Evolutionary conservation across 2,113 vertebrate genomes (phyloP), one percentile per base, ranked within the genome.

Genomic region (Brachionichthys hirsutus): DNA sequence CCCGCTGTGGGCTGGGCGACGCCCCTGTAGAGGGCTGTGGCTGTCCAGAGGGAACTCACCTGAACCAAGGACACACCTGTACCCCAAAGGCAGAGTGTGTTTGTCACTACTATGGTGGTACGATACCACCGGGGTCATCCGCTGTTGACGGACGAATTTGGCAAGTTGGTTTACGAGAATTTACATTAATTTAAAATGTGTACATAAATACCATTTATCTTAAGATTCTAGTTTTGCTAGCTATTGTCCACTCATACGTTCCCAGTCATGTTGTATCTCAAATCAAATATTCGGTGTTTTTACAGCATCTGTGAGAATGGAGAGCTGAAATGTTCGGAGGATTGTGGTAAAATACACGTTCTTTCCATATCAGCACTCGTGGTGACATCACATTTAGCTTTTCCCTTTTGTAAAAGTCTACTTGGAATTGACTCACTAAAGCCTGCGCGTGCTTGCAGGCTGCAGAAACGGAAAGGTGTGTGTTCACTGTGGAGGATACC

Each of bases 1-100:
- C 75, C 3, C 70, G 76, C 60, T 90, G 90, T 43, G 63, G 45
- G 14, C 43, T 71, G 62, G 38, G 55, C 1, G 78, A 82, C 0
- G 48, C 30, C n/a, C 81, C 83, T 0, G 85, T 88, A 35, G 89
- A 91, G 47, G 90, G 91, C 7, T 92, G 90, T 30, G 86, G 89
- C 41, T 92, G 91, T 48, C 66, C 54, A 0, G 60, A 78, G 18
- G 89, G 85, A 58, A 79, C 79, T 5, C 78, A 89, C 63, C 75
- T 88, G 36, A 76, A 82, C 48, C 54, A 43, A 3, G 80, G 42
- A 10, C 3, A 30, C 6, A 35, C 4, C 34, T 92, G 90, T 43
- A 50, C 62, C 20, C 51, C 82, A 0, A 80, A 62, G 54, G 11
- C 66, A 13, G 63, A 85, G 13, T 92, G 91, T 12, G 2, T 0